Conservation (phyloP, 1,140 invertebrate species). For the Phenacoccus solenopsis region DNA sequence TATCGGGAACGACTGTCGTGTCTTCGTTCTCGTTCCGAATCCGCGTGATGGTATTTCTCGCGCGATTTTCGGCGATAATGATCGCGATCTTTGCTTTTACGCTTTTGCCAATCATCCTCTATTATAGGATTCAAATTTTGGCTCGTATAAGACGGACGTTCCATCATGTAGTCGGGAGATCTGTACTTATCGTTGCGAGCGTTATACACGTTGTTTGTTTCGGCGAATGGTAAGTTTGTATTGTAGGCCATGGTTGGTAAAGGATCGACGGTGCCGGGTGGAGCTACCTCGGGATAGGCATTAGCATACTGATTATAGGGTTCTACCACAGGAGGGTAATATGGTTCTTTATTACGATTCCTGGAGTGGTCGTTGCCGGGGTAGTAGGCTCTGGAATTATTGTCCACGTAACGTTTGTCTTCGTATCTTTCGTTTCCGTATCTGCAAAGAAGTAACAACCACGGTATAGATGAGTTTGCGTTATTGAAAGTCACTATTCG, state of each 20-base stretch:
- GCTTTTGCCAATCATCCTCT: neutral
- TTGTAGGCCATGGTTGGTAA: neutral
- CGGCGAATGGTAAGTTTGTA: neutral
- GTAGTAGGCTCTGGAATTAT: neutral
- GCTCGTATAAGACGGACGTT: neutral
- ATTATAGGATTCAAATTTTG: neutral
- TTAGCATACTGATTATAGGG: neutral
- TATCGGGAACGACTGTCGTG: constrained; percentile 24
- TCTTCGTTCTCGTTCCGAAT: constrained; percentile 33
- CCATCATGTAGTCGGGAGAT: neutral
- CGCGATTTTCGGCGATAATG: neutral
- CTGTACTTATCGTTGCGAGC: neutral
- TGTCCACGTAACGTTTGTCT: neutral
- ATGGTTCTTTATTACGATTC: neutral
- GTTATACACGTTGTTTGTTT: neutral
- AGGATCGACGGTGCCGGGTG: constrained; percentile 28
- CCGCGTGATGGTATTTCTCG: constrained; percentile 25
- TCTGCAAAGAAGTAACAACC: neutral
- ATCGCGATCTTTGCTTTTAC: neutral
- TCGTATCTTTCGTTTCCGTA: constrained; percentile 1
- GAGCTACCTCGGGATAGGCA: constrained; percentile 30
- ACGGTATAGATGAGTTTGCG: neutral
- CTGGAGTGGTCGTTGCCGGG: neutral
- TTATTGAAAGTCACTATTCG: neutral
- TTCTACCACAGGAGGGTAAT: neutral